Evolutionary conservation across 2,888 invertebrate genomes (phyloP), one percentile per base, ranked within the genome.

Genomic region (Gari tellinella): DNA sequence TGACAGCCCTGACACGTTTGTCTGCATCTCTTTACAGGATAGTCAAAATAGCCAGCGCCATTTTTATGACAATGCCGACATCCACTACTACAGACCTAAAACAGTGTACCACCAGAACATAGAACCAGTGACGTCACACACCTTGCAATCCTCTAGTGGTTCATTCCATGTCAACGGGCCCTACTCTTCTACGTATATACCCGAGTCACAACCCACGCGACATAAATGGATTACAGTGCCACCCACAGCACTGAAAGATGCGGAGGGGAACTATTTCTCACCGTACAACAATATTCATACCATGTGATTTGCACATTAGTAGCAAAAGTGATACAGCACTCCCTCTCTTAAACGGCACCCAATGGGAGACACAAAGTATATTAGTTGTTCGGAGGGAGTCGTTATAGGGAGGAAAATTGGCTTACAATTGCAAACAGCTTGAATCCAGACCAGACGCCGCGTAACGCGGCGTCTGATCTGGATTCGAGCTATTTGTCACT

Each of bases 211-310:
- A 12, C 48, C 17, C 41, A 48, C 55, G 38, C 68, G 55, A 40
- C 61, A 68, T 31, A 55, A 61, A 26, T 68, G 61, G 61, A 68
- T 68, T 19, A 68, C 68, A 43, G 49, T 61, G 19, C 68, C 68
- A 49, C 56, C 68, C 14, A 48, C 21, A 21, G 5, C n/a, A 17
- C 19, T 43, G 19, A 19, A 17, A 17, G 19, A 43, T 15, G 19
- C 17, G 49, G 61, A 68, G 19, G 51, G 31, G 19, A 45, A 26
- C 12, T 45, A 57, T 19, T n/a, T 45, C 26, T 66, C 66, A 15
- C 31, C 52, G 14, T 58, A 68, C 23, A 12, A 49, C 15, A 19
- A 48, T 38, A 45, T 37, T 57, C 2, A 19, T 19, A 19, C 48
- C 48, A 48, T 48, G 17, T 31, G 31, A 31, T 7, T 31, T 7